Evolutionary conservation across 2,888 invertebrate genomes (phyloP), one percentile per base, ranked within the genome.

Genomic region (Frankliniella intonsa): DNA sequence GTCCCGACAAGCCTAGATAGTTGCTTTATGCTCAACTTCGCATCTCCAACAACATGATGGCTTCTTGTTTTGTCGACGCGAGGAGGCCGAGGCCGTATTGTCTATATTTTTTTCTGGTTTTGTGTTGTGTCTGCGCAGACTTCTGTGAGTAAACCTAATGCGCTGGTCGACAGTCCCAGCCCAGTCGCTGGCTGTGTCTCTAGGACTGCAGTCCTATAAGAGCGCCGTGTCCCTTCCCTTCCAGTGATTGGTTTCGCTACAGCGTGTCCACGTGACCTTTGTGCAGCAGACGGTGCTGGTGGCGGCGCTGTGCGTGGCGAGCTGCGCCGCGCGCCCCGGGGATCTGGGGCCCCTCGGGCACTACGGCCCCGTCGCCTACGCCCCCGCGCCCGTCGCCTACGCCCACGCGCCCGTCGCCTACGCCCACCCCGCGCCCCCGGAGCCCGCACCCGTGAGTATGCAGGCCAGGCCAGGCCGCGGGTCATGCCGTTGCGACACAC

Each of bases 321-420:
- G 69, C n/a, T 69, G 69, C 22, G n/a, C 69, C n/a, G 69, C 69
- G 11, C 69, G 69, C n/a, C 69, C 69, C 9, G 69, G 69, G 22
- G 69, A 69, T n/a, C 69, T 69, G 22, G 69, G 69, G 11, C 69
- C 38, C 38, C 38, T 38, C 38, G 69, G 69, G 11, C 69, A 69
- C 69, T 69, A 69, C 22, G 69, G 69, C n/a, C 69, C 69, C n/a
- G 69, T 69, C n/a, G 69, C 69, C 69, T 69, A 69, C 69, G 69
- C 69, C 69, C 69, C 69, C 69, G 69, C 69, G 3, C 38, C 38
- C 69, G 22, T 69, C n/a, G n/a, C 19, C 69, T 69, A 69, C 69
- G 69, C 69, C 69, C 69, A 19, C 69, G 69, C 69, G 69, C 69
- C 69, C 22, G 69, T 69, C n/a, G 69, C 69, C n/a, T 69, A 69